Evolutionary conservation across 2,113 vertebrate genomes (phyloP), one percentile per base, ranked within the genome.

Genomic region (Fukomys damarensis): DNA sequence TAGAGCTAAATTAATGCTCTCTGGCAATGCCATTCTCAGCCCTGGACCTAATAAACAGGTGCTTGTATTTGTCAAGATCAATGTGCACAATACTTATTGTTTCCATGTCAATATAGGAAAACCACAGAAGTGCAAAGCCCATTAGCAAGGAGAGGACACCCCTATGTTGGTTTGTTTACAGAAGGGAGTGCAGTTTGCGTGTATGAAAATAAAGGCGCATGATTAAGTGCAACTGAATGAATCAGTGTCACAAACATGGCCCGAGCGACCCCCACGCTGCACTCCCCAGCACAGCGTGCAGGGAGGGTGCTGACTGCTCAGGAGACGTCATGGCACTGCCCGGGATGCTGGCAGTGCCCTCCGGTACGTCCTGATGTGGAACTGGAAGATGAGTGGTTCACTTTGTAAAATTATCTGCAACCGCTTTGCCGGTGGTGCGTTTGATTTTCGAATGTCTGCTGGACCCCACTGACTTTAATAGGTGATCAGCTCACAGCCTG

Each of bases 41-140:
- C 12, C 49, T 58, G 20, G 24, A 81, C 26, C 19, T 74, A 85
- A 2, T 41, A 8, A 85, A 2, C 30, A 38, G 43, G 4, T 56
- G 22, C 7, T n/a, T 10, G 81, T 54, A 26, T 17, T 49, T 41
- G 94, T 4, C n/a, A 41, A 92, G 79, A n/a, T 74, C 41, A 49
- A 32, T 63, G 0, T 13, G 46, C 38, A 30, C 46, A 12, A 49
- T 76, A 32, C 28, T 46, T 43, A 46, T 56, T 72, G 6, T 24
- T 70, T 26, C 7, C 49, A 19, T 83, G 66, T 66, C 94, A 84
- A 74, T 56, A 65, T 12, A 82, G 19, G 11, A 52, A 96, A 91
- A 63, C 11, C 24, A 24, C 32, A 94, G 80, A 13, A 13, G 81
- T 74, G 22, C 32, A 86, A 13, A 41, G 30, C 10, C 66, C 7